Base-by-base conservation (phyloP, 2,797 vertebrate species). In the Labroides dimidiatus region DNA sequence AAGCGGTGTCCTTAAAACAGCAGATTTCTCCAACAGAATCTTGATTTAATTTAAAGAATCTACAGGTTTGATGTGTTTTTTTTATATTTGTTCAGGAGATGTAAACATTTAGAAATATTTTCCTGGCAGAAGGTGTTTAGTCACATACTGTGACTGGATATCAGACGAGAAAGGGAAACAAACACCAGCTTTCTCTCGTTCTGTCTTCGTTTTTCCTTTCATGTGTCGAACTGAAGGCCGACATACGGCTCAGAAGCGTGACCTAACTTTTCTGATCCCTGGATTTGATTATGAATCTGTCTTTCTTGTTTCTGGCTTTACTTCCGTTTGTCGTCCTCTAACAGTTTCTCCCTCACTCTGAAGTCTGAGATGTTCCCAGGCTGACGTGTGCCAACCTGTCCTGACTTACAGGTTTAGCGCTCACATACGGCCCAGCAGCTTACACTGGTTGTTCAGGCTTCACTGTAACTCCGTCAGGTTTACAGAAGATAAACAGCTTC, bases 321-420 rank as follows among this genome's bases (percentile, higher is more conserved):
- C 10, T 55, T 64, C 14, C n/a, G 42, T 21, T 33, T 42, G 21
- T 63, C 50, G 36, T 45, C 19, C 39, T 51, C 9, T 30, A 27
- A 48, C 30, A 1, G 47, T 47, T 64, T 44, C 49, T 53, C 51
- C 30, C 10, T 39, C 1, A 21, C 13, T 2, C 36, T 61, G 41
- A 63, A 10, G 3, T 15, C 50, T 51, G 41, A 62, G 37, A 33
- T 33, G 14, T 45, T 71, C 55, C 12, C 16, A 53, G 6, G 21
- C 51, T 53, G 69, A 83, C 81, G 5, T 84, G 66, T 27, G 53
- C 19, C 61, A 52, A 50, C 85, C 48, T 81, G 86, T 79, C 76
- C 73, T 63, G 77, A 82, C 10, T 54, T 80, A 78, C 82, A 78
- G 79, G 87, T 87, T 84, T 78, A 51, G 27, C 44, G 36, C 48